A percentile compares a stretch with the other conserved stretches of the same genome.
Conservation (phyloP, 2,888 invertebrate species). For the Eristalinus aeneus region DNA sequence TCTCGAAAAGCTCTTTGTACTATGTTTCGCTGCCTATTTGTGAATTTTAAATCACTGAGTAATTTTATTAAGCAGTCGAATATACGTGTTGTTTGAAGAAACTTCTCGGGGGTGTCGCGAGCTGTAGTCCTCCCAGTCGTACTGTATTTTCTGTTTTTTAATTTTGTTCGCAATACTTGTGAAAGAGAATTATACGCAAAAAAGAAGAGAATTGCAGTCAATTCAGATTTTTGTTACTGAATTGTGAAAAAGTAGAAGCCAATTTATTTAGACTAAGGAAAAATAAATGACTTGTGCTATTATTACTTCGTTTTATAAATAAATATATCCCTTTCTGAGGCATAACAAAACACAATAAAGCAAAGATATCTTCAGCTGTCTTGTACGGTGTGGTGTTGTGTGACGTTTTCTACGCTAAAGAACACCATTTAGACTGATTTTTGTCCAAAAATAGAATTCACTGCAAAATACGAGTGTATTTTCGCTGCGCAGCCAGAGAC, state of each 20-base stretch:
- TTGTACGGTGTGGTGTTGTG: conserved; percentile 11
- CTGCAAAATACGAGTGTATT: conserved; percentile 19
- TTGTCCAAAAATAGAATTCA: conserved; percentile 60
- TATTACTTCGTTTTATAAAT: conserved; percentile 51
- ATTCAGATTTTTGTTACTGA: neutral
- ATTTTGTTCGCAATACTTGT: conserved; percentile 61
- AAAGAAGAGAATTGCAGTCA: conserved; percentile 14
- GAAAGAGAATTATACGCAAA: conserved; percentile 38
- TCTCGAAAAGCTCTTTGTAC: conserved; percentile 47
- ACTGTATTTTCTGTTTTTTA: conserved; percentile 7
- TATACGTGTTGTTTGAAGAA: conserved; percentile 55
- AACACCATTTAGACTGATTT: conserved; percentile 47
- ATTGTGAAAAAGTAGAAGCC: neutral
- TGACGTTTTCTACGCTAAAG: conserved; percentile 22
- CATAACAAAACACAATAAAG: conserved; percentile 34
- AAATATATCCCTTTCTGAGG: conserved; percentile 22
- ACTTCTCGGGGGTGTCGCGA: conserved; percentile 35
- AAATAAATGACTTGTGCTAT: conserved; percentile 23
- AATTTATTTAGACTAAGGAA: neutral
- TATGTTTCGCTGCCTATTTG: conserved; percentile 7
- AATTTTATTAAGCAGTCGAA: conserved; percentile 66
- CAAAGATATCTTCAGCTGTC: conserved; percentile 39
- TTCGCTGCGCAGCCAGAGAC: conserved; percentile 42
- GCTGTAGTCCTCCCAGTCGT: neutral
- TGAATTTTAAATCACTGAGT: conserved; percentile 66